Conservation (phyloP, 2,797 vertebrate species). For the Pseudomugil gertrudae region DNA sequence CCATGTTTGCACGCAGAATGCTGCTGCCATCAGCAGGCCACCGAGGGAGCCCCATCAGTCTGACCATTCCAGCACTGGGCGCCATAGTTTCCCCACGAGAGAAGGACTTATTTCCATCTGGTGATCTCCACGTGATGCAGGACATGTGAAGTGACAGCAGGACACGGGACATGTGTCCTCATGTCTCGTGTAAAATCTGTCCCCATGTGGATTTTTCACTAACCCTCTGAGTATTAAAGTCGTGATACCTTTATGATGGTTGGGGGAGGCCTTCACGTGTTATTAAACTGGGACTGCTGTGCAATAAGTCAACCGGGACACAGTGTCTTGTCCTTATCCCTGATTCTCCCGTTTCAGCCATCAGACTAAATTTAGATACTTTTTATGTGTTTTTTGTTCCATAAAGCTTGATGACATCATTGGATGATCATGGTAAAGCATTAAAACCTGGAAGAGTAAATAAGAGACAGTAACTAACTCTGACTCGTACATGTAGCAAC, state of each 20-base stretch:
- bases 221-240: slow-evolving; percentile 49
- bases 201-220: not conserved
- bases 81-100: slow-evolving; percentile 3
- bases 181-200: slow-evolving; percentile 9
- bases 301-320: slow-evolving; percentile 26
- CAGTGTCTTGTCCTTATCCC: not conserved
- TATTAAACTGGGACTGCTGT: too few relatives aligned
- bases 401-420: too few relatives aligned
- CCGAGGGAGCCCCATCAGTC: slow-evolving; percentile 6
- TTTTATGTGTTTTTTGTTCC: too few relatives aligned
- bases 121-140: slow-evolving; percentile 1
- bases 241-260: slow-evolving; percentile 38
- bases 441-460: too few relatives aligned
- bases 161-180: slow-evolving; percentile 23
- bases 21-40: slow-evolving; percentile 60
- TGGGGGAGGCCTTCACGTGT: slow-evolving; percentile 8
- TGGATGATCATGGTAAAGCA: too few relatives aligned
- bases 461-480: too few relatives aligned
- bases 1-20: slow-evolving; percentile 34
- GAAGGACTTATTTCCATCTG: slow-evolving; percentile 19
- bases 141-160: slow-evolving; percentile 26
- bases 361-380: not conserved
- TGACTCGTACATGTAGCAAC: too few relatives aligned
- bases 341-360: slow-evolving; percentile 1
- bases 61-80: not conserved